These are phyloP conservation scores for Drosophila buzzatii DNA, from an alignment of 2,888 invertebrate species.

Conservation along the genomic window DNA sequence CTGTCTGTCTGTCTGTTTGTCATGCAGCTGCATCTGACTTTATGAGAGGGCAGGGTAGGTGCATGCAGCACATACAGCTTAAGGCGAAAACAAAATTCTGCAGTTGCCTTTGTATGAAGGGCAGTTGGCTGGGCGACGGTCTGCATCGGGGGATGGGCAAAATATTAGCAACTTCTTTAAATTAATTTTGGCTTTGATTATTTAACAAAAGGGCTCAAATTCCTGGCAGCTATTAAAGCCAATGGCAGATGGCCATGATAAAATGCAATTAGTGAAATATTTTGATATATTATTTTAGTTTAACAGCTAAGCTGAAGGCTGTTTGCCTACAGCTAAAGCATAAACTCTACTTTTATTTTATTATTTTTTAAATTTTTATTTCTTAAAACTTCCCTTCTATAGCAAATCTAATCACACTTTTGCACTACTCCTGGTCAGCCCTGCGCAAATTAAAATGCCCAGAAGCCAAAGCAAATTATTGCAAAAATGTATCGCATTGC, in stretches of 20 bases:
- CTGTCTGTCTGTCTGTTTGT: constrained; percentile 65
- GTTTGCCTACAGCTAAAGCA: background rate
- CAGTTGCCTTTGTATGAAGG: constrained; percentile 6
- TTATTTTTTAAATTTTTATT: background rate
- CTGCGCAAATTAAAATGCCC: constrained; percentile 52
- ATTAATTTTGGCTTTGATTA: constrained; percentile 59
- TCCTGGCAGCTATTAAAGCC: constrained; percentile 18
- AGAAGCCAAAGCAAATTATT: constrained; percentile 57
- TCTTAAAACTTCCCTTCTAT: background rate
- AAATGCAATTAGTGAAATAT: background rate
- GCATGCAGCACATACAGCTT: constrained; percentile 56
- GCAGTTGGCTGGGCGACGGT: background rate
- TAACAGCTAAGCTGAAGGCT: background rate
- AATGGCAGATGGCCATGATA: background rate
- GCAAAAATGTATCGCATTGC: constrained; percentile 50
- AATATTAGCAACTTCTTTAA: constrained; percentile 58
- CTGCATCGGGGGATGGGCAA: background rate
- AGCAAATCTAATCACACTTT: constrained; percentile 9
- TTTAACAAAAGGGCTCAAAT: constrained; percentile 3
- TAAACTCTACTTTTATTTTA: too few species aligned
- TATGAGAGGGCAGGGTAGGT: constrained; percentile 10
- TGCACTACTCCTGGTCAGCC: background rate
- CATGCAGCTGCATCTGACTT: constrained; percentile 67
- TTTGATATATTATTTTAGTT: too few species aligned
- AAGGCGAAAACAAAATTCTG: constrained; percentile 32